Conservation (phyloP, 37 sponge, comb jelly and placozoan species). For the Geodia barretti region DNA sequence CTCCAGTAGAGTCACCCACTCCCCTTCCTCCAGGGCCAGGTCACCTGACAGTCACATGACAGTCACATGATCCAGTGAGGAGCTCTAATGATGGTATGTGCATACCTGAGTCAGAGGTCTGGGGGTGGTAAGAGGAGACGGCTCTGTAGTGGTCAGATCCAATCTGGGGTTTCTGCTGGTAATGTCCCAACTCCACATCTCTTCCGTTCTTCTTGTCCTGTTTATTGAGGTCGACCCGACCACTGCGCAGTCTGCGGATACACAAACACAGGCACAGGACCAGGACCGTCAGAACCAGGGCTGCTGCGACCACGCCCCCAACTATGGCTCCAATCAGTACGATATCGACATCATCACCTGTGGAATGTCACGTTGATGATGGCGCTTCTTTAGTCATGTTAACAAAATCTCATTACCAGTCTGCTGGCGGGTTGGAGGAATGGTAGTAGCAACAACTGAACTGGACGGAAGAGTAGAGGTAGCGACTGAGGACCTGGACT, state of each 20-base stretch:
- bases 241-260: neutral
- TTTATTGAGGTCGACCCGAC: constrained; percentile 6
- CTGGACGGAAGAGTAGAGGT: neutral
- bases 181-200: neutral
- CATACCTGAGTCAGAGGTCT: constrained; percentile 2
- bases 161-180: neutral
- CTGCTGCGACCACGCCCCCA: constrained; percentile 13
- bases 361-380: neutral
- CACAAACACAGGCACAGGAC: constrained; percentile 31
- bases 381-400: neutral
- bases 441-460: neutral
- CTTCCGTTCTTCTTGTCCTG: neutral
- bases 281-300: constrained; percentile 27
- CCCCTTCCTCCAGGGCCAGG: constrained; percentile 55
- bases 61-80: neutral
- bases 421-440: neutral
- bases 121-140: constrained; percentile 55
- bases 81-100: too few relatives aligned
- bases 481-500: neutral
- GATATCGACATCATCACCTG: neutral
- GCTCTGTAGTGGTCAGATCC: constrained; percentile 37
- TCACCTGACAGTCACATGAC: constrained; percentile 35
- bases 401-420: neutral
- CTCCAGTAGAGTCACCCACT: constrained; percentile 65
- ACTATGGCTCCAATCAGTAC: constrained; percentile 30